Conservation (phyloP, 2,113 vertebrate genomes). For the Cairina moschata region DNA sequence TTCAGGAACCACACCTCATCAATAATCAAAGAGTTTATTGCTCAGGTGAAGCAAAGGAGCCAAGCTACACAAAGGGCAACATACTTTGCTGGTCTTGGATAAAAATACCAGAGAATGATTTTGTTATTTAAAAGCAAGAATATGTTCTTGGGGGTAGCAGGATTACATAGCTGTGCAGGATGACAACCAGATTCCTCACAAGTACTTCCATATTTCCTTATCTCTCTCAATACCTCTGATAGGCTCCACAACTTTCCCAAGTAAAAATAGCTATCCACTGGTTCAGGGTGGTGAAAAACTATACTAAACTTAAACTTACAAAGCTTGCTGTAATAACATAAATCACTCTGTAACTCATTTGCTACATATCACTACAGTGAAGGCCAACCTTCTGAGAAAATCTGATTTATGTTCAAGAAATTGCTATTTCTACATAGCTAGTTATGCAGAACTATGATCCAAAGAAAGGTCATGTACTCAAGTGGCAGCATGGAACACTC, state of each 20-base stretch:
- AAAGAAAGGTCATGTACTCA: neutral
- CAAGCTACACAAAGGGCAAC: neutral
- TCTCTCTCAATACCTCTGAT: neutral
- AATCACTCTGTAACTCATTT: neutral
- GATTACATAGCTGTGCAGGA: neutral
- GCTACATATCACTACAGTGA: fast-evolving
- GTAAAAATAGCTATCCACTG: neutral
- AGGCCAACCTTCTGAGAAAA: neutral
- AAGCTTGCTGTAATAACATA: neutral
- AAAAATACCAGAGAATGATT: neutral
- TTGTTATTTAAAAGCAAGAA: neutral
- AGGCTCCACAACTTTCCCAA: neutral
- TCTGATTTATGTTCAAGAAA: neutral
- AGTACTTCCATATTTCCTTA: neutral
- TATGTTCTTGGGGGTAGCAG: neutral
- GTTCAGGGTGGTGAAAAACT: neutral
- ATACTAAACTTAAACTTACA: neutral
- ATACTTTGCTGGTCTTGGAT: neutral
- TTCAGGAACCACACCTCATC: neutral
- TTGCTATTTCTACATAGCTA: neutral
- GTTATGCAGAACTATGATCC: neutral
- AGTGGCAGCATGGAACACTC: neutral
- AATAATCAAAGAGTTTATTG: neutral
- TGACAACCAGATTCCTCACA: neutral
- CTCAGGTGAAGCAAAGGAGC: neutral